Evolutionary conservation across 2,888 invertebrate species (phyloP), one percentile per base, ranked within the genome.

Genomic region (Drepanosiphum platanoidis): DNA sequence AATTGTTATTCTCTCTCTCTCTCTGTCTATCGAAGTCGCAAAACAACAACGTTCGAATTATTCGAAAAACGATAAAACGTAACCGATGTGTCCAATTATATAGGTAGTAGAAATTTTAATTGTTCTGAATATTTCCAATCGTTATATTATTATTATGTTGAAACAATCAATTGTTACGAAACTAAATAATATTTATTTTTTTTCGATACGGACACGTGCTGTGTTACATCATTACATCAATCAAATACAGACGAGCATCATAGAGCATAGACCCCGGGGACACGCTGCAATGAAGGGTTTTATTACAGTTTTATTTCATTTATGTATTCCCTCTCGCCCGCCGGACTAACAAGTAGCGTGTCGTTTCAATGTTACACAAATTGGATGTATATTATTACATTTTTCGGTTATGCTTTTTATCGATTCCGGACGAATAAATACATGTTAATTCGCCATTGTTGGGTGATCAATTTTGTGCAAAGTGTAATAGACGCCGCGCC

Each of bases 291-390:
- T 42, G 30, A 30, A 22, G 11, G 78, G 30, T 42, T 78, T 77
- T 75, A 75, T 61, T 58, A 36, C 36, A 75, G 34, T 36, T 42
- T 78, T 78, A 61, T 39, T 64, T 64, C 22, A 27, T 42, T 27
- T 39, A 39, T 64, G 22, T 11, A 36, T 77, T 77, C n/a, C 32
- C 18, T 64, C 15, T 18, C 30, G 39, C 30, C n/a, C 22, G 2
- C 22, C 1, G n/a, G 46, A 79, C 66, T 46, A 66, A 66, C 78
- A 66, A 79, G 32, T 46, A 15, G n/a, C n/a, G n/a, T n/a, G 34
- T n/a, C 22, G n/a, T 75, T 34, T 52, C 18, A 52, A 58, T n/a
- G 34, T 75, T 15, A n/a, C 15, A 75, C 34, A n/a, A 34, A 34
- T 75, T 15, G n/a, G 52, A 75, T 15, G 32, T 52, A 52, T 74